phyloP scores from a whole-genome alignment of 2,797 vertebrate genomes.

The Atherinosoma microstoma region DNA sequence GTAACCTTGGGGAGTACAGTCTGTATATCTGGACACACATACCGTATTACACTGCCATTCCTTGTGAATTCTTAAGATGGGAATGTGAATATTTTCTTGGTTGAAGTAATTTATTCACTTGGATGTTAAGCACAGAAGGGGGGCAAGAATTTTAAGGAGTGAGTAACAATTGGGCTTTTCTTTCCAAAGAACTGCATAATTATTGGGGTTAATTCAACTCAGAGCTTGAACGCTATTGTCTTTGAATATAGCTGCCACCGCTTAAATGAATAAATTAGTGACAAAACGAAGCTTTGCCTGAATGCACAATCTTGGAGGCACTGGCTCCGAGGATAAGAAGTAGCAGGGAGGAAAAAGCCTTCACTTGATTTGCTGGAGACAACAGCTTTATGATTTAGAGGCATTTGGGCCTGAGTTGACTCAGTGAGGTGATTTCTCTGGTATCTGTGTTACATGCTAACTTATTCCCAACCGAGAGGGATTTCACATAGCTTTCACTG shows the following conservation, averaged over 20 bases:
- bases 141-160: conserved; percentile 66
- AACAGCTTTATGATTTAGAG: conserved; percentile 56
- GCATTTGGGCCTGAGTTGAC: conserved; percentile 44
- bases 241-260: conserved; percentile 74
- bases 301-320: conserved; percentile 61
- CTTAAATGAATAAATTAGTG: conserved; percentile 78
- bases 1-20: conserved; percentile 27
- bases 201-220: conserved; percentile 78
- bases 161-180: conserved; percentile 75
- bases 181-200: conserved; percentile 76
- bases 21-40: conserved; percentile 21
- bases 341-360: conserved; percentile 40
- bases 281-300: conserved; percentile 64
- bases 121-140: conserved; percentile 62
- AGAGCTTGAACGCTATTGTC: conserved; percentile 72
- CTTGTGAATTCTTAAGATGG: conserved; percentile 21
- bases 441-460: conserved; percentile 40
- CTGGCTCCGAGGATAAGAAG: conserved; percentile 56
- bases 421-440: conserved; percentile 50
- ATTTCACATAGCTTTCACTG: conserved; percentile 24
- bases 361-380: conserved; percentile 56
- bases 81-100: conserved; percentile 40
- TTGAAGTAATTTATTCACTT: conserved; percentile 63
- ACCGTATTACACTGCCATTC: conserved; percentile 18
- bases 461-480: conserved; percentile 42